Evolutionary conservation across 2,888 invertebrate genomes (phyloP).

Genomic region (Minunthozetes semirufus): DNA sequence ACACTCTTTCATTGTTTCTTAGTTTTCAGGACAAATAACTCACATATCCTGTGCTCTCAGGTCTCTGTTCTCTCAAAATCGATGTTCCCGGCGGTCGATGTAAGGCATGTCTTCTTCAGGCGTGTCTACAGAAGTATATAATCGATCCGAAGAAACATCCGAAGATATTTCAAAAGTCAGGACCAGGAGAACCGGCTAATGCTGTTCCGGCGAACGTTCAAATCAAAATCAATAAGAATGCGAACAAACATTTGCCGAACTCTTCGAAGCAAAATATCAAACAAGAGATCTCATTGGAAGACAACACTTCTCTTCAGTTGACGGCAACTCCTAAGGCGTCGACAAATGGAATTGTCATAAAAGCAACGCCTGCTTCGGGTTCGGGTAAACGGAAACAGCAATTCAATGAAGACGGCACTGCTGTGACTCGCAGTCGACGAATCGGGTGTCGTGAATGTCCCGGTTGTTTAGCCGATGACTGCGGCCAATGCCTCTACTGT

Average conservation of each 20-base stretch:
- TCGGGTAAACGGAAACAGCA: constrained; percentile 11
- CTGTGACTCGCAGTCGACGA: not conserved
- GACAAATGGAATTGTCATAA: constrained; percentile 10
- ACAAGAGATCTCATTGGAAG: not conserved
- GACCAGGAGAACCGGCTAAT: not conserved
- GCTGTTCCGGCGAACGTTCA: constrained; percentile 5
- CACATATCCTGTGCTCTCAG: no score
- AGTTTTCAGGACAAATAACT: no score
- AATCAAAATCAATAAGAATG: not conserved
- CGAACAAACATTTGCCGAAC: not conserved
- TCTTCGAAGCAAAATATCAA: not conserved
- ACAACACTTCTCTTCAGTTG: not conserved
- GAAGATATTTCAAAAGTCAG: constrained; percentile 19
- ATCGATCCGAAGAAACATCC: constrained; percentile 36
- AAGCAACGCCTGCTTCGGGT: constrained; percentile 10
- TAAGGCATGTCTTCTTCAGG: constrained; percentile 36
- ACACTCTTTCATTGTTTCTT: not conserved
- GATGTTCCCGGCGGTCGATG: constrained; percentile 35
- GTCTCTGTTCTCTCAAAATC: constrained; percentile 34
- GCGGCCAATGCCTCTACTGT: constrained; percentile 37
- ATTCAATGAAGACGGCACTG: not conserved
- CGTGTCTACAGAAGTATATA: constrained; percentile 38
- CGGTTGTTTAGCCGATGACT: constrained; percentile 36
- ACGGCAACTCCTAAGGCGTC: not conserved
- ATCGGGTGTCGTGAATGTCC: constrained; percentile 35